Conservation (phyloP, 2,888 invertebrate genomes). For the Cryptophagus acutangulus region DNA sequence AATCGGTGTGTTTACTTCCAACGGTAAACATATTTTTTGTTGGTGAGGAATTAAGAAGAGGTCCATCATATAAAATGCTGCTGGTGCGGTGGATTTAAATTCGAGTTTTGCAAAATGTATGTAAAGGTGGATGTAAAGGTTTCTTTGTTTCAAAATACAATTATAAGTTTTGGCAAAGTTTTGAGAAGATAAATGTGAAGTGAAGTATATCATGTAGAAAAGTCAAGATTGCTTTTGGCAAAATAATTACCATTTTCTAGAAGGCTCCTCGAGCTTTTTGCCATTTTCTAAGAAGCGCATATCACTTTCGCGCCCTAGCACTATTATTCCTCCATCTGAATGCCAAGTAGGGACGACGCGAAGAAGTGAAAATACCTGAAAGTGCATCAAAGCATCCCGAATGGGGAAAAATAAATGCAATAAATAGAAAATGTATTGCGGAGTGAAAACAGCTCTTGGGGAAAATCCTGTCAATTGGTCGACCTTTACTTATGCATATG, state of each 20-base stretch:
- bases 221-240: too few species aligned
- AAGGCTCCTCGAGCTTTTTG: not conserved
- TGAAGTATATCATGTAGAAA: too few species aligned
- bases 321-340: conserved; percentile 20
- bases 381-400: conserved; percentile 29
- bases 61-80: too few species aligned
- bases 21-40: too few species aligned
- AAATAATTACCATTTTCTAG: conserved; percentile 3
- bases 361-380: conserved; percentile 24
- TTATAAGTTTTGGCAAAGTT: too few species aligned
- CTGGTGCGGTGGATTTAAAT: too few species aligned
- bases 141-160: not conserved
- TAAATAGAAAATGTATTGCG: conserved; percentile 23
- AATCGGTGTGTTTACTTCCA: not conserved
- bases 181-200: too few species aligned
- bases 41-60: too few species aligned
- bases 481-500: too few species aligned
- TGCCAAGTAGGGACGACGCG: conserved; percentile 9
- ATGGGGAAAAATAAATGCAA: conserved; percentile 25
- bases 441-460: conserved; percentile 9
- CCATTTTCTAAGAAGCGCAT: conserved; percentile 10
- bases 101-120: too few species aligned
- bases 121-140: too few species aligned
- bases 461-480: too few species aligned
- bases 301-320: conserved; percentile 23